Evolutionary conservation across 2,113 vertebrate genomes (phyloP), one percentile per base, ranked within the genome.

Genomic region (Pluvialis apricaria): DNA sequence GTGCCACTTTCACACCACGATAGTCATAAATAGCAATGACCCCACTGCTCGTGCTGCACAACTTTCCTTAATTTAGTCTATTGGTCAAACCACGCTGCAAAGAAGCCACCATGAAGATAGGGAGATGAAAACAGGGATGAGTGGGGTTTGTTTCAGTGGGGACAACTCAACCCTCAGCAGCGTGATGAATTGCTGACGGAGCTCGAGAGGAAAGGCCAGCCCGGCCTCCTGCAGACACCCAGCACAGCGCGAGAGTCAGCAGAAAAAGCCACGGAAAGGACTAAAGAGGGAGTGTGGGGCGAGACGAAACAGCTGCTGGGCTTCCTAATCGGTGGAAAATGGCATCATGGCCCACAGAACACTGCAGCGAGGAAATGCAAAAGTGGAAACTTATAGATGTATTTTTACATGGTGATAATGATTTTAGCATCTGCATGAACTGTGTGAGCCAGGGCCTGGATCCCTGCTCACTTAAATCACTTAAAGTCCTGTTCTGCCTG

Each of bases 391-490:
- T 69, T 34, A 26, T 2, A 92, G 80, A 82, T 90, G 38, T 92
- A 96, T 97, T 96, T 97, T 97, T 84, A 92, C 51, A 69, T n/a
- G 29, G 73, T 22, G 4, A 84, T 82, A 88, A 97, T 96, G 95
- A 90, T 94, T 97, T 91, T 96, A 94, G 80, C 97, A 97, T 97
- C 96, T 97, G 97, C 82, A 72, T 65, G 61, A 83, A 1, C 10
- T 25, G 15, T 64, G 40, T 6, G 25, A 89, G 95, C 96, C 97
- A 96, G 76, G 72, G 77, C 51, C 90, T 81, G 79, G 51, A 95
- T 87, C 90, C 49, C 65, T 76, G 21, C 70, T 87, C 10, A 0
- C 61, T 93, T 93, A 88, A 96, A 96, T 82, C 81, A 86, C 36
- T 94, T 90, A 16, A 66, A 78, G 40, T 58, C 82, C 58, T 47